phyloP scores from a whole-genome alignment of 2,888 invertebrate species.

The Amphipoea oculea region DNA sequence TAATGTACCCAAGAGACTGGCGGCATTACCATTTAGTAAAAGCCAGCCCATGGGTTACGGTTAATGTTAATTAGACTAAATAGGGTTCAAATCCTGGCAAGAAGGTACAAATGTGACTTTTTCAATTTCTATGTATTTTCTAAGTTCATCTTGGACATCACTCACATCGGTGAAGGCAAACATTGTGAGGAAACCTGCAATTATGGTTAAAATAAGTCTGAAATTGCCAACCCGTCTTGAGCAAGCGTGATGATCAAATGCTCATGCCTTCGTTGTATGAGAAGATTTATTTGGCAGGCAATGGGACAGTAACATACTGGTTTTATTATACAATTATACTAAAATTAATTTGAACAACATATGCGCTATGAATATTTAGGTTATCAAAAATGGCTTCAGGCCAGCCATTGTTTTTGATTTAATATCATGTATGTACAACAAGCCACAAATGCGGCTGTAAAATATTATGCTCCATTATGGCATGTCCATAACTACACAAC shows the following conservation, averaged over 20 bases:
- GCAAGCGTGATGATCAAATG: too few species aligned
- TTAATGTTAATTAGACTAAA: not conserved
- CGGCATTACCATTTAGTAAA: too few species aligned
- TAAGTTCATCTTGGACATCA: too few species aligned
- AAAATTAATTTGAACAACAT: slow-evolving; percentile 27
- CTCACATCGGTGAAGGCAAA: too few species aligned
- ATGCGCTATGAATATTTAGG: slow-evolving; percentile 46
- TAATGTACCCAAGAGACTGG: too few species aligned
- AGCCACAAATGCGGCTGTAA: slow-evolving; percentile 40
- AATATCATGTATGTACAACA: slow-evolving; percentile 43
- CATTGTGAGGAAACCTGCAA: too few species aligned
- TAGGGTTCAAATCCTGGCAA: not conserved
- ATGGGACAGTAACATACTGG: not conserved
- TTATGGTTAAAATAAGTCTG: too few species aligned
- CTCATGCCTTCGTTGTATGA: not conserved
- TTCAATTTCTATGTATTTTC: too few species aligned
- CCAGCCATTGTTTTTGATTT: slow-evolving; percentile 53
- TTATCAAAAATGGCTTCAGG: slow-evolving; percentile 44
- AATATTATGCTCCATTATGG: slow-evolving; percentile 43
- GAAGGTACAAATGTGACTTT: too few species aligned
- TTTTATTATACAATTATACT: not conserved
- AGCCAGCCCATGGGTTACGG: too few species aligned
- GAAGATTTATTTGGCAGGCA: not conserved
- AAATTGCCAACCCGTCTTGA: too few species aligned
- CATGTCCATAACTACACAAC: slow-evolving; percentile 14